These are phyloP conservation scores for Melanotaenia parkinsoni DNA, from an alignment of 2,797 vertebrate genomes.

Conservation along the genomic window DNA sequence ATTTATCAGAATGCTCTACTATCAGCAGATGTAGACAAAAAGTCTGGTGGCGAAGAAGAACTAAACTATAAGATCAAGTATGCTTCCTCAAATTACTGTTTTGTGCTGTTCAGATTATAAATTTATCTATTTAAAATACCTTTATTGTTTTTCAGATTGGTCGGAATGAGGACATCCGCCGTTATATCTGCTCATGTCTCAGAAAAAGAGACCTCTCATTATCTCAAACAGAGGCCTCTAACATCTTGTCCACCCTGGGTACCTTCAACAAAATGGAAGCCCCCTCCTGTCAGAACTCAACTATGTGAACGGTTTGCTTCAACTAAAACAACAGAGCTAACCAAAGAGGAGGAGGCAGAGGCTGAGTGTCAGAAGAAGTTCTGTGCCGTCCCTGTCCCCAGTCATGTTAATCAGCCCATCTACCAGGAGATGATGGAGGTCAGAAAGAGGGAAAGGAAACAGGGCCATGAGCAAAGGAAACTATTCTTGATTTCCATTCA, in stretches of 20 bases:
- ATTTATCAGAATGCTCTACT: constrained; percentile 75
- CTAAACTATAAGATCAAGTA: constrained; percentile 58
- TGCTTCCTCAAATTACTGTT: constrained; percentile 17
- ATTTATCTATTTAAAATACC: background rate
- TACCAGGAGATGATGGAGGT: constrained; percentile 86
- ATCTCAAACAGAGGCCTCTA: constrained; percentile 65
- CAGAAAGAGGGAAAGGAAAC: constrained; percentile 84
- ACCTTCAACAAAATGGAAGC: constrained; percentile 59
- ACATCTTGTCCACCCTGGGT: constrained; percentile 69
- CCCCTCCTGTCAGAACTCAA: constrained; percentile 74
- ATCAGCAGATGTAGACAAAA: constrained; percentile 42
- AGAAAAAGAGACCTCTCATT: constrained; percentile 50
- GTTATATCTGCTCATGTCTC: constrained; percentile 76
- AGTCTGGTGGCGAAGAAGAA: constrained; percentile 58
- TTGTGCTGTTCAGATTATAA: constrained; percentile 4
- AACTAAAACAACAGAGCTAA: constrained; percentile 75
- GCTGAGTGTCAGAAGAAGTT: constrained; percentile 93
- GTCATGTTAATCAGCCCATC: constrained; percentile 84
- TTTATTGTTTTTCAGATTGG: constrained; percentile 42
- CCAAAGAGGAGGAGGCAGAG: constrained; percentile 83
- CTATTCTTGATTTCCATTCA: constrained; percentile 88
- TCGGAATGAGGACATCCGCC: constrained; percentile 74
- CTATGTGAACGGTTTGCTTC: constrained; percentile 69
- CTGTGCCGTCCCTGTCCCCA: constrained; percentile 87
- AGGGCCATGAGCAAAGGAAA: constrained; percentile 85